Conservation (phyloP, 2,113 vertebrate genomes). For the Hucho hucho region DNA sequence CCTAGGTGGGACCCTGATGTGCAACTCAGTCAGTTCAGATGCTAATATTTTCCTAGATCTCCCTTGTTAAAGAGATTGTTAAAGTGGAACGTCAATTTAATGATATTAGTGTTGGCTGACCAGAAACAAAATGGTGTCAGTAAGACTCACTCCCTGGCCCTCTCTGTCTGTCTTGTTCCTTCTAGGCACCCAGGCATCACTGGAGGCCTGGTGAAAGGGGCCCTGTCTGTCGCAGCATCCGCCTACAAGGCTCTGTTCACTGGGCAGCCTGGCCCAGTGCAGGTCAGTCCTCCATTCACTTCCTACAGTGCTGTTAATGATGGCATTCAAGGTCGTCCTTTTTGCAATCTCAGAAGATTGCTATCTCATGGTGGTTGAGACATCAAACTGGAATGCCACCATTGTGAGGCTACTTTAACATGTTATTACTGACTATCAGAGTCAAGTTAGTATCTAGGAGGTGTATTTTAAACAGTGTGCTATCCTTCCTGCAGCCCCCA, state of each 20-base stretch:
- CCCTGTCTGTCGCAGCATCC: constrained; percentile 90
- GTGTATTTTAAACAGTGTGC: background rate
- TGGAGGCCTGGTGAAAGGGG: constrained; percentile 89
- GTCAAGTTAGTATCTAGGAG: background rate
- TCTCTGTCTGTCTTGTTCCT: background rate
- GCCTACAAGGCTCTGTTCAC: constrained; percentile 95
- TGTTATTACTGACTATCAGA: background rate
- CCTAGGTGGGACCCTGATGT: constrained; percentile 33
- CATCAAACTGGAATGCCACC: too few relatives aligned
- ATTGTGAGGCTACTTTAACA: too few relatives aligned
- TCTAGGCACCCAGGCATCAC: constrained; percentile 76
- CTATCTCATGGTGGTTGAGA: too few relatives aligned
- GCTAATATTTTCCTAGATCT: too few relatives aligned
- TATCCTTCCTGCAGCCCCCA: constrained; percentile 63
- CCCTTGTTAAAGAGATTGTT: too few relatives aligned
- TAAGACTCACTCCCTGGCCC: too few relatives aligned
- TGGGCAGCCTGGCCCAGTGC: constrained; percentile 78
- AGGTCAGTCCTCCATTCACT: constrained; percentile 66
- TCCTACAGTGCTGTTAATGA: too few relatives aligned
- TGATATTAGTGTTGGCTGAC: too few relatives aligned
- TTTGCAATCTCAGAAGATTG: background rate
- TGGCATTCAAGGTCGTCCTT: background rate
- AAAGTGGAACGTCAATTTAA: too few relatives aligned
- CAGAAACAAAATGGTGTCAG: too few relatives aligned
- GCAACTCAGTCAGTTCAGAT: background rate